Conservation (phyloP, 2,797 vertebrate genomes). For the Nyctalus aviator region DNA sequence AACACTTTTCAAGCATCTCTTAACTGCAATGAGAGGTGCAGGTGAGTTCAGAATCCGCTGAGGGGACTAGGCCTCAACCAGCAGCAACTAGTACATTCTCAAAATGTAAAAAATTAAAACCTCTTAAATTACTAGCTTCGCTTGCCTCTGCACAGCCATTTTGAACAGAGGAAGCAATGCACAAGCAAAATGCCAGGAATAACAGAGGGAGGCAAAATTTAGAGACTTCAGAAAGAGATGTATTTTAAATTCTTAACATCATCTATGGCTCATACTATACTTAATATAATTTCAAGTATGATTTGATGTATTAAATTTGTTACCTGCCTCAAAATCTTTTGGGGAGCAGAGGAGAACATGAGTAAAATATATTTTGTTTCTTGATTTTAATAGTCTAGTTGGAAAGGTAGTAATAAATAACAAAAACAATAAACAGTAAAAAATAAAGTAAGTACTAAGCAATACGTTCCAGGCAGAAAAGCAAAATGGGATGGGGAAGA, state of each 20-base stretch:
- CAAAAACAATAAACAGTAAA: neutral
- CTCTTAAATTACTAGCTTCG: neutral
- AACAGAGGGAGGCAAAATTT: neutral
- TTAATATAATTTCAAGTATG: neutral
- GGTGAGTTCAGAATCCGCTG: neutral
- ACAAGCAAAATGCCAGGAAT: neutral
- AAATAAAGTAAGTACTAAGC: neutral
- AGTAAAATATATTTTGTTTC: neutral
- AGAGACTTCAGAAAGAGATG: neutral
- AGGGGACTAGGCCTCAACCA: neutral
- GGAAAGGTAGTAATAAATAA: conserved; percentile 10
- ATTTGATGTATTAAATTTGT: conserved; percentile 31
- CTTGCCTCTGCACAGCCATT: neutral
- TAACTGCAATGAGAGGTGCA: neutral
- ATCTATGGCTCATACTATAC: neutral
- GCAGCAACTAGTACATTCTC: neutral
- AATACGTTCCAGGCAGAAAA: conserved; percentile 36
- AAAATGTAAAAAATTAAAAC: neutral
- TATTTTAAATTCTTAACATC: conserved; percentile 24
- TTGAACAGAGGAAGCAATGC: neutral
- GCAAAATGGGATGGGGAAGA: neutral
- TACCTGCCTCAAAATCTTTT: conserved; percentile 29
- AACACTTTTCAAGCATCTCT: neutral
- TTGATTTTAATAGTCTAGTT: conserved; percentile 18
- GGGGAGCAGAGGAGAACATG: neutral